Percentiles rank a stretch among this genome's conserved stretches.
Conservation (phyloP, 2,113 vertebrate genomes). For the Electrona antarctica region DNA sequence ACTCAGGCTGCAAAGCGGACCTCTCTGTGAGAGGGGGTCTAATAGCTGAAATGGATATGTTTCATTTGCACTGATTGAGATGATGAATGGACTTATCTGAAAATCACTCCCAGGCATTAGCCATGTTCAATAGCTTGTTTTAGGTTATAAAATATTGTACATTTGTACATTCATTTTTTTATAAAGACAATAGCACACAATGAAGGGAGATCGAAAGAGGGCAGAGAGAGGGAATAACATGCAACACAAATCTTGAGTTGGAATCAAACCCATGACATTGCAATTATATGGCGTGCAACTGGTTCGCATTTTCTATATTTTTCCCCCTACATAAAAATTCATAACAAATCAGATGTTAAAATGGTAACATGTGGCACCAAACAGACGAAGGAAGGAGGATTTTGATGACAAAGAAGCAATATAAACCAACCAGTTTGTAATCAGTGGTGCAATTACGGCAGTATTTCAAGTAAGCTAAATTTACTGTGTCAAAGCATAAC, state of each 20-base stretch:
- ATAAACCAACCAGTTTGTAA: slow-evolving; percentile 5
- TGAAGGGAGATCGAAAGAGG: too few species aligned
- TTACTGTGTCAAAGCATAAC: slow-evolving; percentile 4
- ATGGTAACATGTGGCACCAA: not conserved
- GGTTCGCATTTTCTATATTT: too few species aligned
- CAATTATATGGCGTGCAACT: too few species aligned
- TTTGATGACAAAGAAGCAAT: slow-evolving; percentile 5
- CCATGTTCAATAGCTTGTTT: slow-evolving; percentile 14
- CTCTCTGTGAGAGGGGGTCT: slow-evolving; percentile 50
- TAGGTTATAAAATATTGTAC: slow-evolving; percentile 14
- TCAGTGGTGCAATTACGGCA: not conserved
- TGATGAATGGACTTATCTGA: slow-evolving; percentile 65
- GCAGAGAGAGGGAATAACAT: too few species aligned
- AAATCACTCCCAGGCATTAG: slow-evolving; percentile 65
- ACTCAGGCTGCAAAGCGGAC: slow-evolving; percentile 71
- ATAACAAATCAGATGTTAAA: not conserved
- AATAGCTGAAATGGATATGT: slow-evolving; percentile 74
- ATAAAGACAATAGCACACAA: too few species aligned
- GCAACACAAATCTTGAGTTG: too few species aligned
- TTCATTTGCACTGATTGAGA: slow-evolving; percentile 74
- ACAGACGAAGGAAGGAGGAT: not conserved
- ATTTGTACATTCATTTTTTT: slow-evolving; percentile 21
- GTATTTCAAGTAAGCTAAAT: not conserved
- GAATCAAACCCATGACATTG: not conserved
- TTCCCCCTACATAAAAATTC: not conserved